A percentile compares a stretch with the other conserved stretches of the same genome.
Evolutionary conservation across 2,797 vertebrate species (phyloP).

Genomic region (Acipenser ruthenus): DNA sequence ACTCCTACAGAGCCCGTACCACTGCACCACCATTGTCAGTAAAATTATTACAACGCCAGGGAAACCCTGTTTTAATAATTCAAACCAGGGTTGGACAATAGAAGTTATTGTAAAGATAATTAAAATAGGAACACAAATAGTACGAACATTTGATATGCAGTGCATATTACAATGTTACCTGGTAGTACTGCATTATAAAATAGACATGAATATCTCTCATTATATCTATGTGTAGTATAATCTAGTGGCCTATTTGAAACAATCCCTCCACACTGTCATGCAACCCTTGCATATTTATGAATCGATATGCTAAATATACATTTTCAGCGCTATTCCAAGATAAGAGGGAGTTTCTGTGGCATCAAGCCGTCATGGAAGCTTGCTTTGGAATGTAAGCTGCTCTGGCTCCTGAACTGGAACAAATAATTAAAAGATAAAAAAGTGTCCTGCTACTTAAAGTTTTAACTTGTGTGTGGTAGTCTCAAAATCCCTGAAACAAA

Average conservation of each 20-base stretch:
- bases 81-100: no score
- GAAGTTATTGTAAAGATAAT: no score
- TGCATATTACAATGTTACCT: no score
- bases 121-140: no score
- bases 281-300: constrained; percentile 1
- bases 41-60: no score
- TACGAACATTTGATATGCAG: no score
- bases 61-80: no score
- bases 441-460: not conserved
- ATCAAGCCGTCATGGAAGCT: constrained; percentile 12
- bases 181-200: no score
- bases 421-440: constrained; percentile 14
- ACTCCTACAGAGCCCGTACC: no score
- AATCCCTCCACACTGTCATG: constrained; percentile 1
- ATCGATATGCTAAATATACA: constrained; percentile 4
- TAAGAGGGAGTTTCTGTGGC: constrained; percentile 4
- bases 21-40: no score
- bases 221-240: no score
- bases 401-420: constrained; percentile 2
- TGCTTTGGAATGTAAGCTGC: not conserved
- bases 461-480: not conserved
- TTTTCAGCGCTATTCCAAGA: not conserved
- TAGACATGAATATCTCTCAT: no score
- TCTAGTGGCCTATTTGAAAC: not conserved
- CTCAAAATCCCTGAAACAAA: not conserved